Evolutionary conservation across 2,113 vertebrate species (phyloP).

Genomic region (Electrona antarctica): DNA sequence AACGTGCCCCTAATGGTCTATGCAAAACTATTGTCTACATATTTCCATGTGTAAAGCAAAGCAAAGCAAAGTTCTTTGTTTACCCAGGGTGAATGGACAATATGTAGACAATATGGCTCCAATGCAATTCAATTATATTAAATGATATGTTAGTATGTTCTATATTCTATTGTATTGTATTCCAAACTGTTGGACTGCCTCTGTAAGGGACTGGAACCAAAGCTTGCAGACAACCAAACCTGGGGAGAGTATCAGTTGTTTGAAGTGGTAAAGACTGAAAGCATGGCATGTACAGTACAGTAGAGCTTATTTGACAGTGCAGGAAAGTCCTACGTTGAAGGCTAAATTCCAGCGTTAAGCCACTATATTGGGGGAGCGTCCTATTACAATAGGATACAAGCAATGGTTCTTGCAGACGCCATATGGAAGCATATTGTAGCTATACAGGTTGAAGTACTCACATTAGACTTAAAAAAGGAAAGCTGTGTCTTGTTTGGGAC

Average conservation of each 20-base stretch:
- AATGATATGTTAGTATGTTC: too few species aligned
- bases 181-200: too few species aligned
- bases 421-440: slow-evolving; percentile 31
- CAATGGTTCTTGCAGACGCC: slow-evolving; percentile 22
- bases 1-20: too few species aligned
- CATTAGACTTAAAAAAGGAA: too few species aligned
- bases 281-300: slow-evolving; percentile 3
- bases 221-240: neutral
- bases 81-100: too few species aligned
- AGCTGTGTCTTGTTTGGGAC: too few species aligned
- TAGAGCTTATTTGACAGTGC: neutral
- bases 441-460: neutral
- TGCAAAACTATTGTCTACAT: too few species aligned
- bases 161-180: too few species aligned
- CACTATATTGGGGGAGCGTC: neutral
- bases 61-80: too few species aligned
- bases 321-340: neutral
- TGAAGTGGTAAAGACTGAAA: neutral
- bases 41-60: too few species aligned
- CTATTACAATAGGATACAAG: slow-evolving; percentile 31
- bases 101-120: too few species aligned
- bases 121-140: too few species aligned
- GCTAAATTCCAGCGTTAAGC: neutral
- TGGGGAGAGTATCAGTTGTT: neutral
- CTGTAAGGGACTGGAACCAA: neutral